Conservation (phyloP, 1,140 invertebrate genomes). For the Rhyzopertha dominica region DNA sequence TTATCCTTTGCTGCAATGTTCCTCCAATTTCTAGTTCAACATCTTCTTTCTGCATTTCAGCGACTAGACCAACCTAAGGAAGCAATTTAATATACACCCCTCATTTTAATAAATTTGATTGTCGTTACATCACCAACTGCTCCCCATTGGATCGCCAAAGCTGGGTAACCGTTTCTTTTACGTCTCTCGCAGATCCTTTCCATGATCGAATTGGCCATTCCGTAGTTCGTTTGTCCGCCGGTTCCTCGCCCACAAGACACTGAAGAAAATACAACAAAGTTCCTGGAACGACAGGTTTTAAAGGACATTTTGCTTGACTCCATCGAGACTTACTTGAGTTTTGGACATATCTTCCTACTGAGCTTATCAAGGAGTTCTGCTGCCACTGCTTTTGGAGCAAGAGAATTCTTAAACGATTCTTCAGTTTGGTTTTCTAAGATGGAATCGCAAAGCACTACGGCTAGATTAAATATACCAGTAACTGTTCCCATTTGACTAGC, state of each 20-base stretch:
- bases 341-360: conserved; percentile 54
- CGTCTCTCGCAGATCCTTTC: conserved; percentile 64
- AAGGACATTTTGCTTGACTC: too few relatives aligned
- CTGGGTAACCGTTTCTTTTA: conserved; percentile 54
- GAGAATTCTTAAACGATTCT: conserved; percentile 52
- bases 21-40: conserved; percentile 72
- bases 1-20: conserved; percentile 78
- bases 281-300: conserved; percentile 22
- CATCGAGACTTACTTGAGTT: conserved; percentile 44
- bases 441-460: conserved; percentile 61
- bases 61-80: conserved; percentile 60
- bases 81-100: not conserved
- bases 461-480: conserved; percentile 78
- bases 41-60: conserved; percentile 77
- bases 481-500: conserved; percentile 59
- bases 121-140: conserved; percentile 59
- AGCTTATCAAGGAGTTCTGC: conserved; percentile 57
- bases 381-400: conserved; percentile 55
- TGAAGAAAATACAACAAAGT: conserved; percentile 78
- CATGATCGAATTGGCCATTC: conserved; percentile 68
- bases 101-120: conserved; percentile 1
- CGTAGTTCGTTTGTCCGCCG: conserved; percentile 86
- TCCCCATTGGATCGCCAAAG: conserved; percentile 66
- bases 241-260: conserved; percentile 86
- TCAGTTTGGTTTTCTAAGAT: conserved; percentile 58